These are phyloP conservation scores for Drosophila miranda DNA, from an alignment of 1,140 invertebrate genomes.

Conservation along the genomic window DNA sequence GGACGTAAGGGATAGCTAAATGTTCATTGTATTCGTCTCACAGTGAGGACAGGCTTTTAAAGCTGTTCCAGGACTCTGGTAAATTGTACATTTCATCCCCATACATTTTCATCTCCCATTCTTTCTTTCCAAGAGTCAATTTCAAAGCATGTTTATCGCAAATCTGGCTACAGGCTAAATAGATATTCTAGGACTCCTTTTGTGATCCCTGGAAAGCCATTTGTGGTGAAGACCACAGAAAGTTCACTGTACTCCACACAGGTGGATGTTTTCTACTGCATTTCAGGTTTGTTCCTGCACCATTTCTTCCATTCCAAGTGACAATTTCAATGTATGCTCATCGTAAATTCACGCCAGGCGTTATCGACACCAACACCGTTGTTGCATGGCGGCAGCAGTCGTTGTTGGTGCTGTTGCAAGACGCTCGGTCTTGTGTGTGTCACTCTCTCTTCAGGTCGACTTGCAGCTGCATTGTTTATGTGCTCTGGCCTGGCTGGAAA, in stretches of 20 bases:
- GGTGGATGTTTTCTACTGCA: slow-evolving; percentile 18
- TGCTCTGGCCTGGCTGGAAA: slow-evolving; percentile 36
- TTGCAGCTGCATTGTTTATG: slow-evolving; percentile 77
- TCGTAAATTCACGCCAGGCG: slow-evolving; percentile 75
- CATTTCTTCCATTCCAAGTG: slow-evolving; percentile 50
- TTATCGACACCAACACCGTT: slow-evolving; percentile 42
- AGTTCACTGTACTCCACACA: slow-evolving; percentile 14
- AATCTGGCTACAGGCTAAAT: no score
- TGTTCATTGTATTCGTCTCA: no score
- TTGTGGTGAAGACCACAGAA: no score
- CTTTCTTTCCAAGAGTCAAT: no score
- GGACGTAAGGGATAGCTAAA: no score
- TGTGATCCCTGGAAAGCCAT: no score
- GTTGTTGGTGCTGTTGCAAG: slow-evolving; percentile 5
- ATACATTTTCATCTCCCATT: no score
- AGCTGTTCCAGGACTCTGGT: no score
- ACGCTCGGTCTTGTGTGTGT: slow-evolving; percentile 38
- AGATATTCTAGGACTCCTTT: no score
- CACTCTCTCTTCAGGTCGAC: slow-evolving; percentile 58
- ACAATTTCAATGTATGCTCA: slow-evolving; percentile 75
- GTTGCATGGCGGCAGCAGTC: slow-evolving; percentile 5
- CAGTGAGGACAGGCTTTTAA: no score
- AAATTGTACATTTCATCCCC: no score
- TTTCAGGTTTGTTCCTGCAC: slow-evolving; percentile 11
- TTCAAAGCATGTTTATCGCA: no score